Base-by-base conservation (phyloP, 2,797 vertebrate genomes). In the Cryptoblepharus egeriae region DNA sequence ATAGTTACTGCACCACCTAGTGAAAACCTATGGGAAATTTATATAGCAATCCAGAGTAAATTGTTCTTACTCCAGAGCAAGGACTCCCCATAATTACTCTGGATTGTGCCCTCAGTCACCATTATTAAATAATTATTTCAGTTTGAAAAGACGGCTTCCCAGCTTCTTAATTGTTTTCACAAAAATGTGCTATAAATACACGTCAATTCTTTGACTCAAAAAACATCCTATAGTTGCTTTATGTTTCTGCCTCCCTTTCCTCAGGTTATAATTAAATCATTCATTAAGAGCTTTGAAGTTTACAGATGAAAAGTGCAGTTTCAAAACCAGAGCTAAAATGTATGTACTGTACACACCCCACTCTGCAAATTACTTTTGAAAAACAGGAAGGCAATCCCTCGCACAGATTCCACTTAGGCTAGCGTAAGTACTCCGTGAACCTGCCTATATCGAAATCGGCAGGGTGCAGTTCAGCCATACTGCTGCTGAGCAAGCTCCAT, bases 391-490 rank as follows among this genome's bases (percentile, higher is more conserved):
- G 1, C 63, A 79, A 32, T 61, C 28, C 82, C 71, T 61, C 64
- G 49, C 64, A 86, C 61, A 90, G 68, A 78, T 45, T 60, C 64
- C 35, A 68, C n/a, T 74, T n/a, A 20, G 26, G 9, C 20, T 37
- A 35, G 35, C 9, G 24, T 39, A 52, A 52, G 3, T 76, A 30
- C 16, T 68, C 70, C 10, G 10, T 37, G 64, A 35, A 20, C 67
- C 35, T n/a, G 3, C 45, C 80, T 39, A n/a, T 18, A 61, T 42
- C 39, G 58, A 89, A 63, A 11, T 26, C 68, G 64, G 26, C 1
- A 7, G 45, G 32, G 55, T 68, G 8, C 7, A 57, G 30, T 28
- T n/a, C 39, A 68, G 4, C 63, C 32, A 1, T 22, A 39, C 18
- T 16, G 52, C 11, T 49, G 28, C 26, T n/a, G 37, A 58, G 61